Evolutionary conservation across 2,797 vertebrate genomes (phyloP).

Genomic region (Anabas testudineus): DNA sequence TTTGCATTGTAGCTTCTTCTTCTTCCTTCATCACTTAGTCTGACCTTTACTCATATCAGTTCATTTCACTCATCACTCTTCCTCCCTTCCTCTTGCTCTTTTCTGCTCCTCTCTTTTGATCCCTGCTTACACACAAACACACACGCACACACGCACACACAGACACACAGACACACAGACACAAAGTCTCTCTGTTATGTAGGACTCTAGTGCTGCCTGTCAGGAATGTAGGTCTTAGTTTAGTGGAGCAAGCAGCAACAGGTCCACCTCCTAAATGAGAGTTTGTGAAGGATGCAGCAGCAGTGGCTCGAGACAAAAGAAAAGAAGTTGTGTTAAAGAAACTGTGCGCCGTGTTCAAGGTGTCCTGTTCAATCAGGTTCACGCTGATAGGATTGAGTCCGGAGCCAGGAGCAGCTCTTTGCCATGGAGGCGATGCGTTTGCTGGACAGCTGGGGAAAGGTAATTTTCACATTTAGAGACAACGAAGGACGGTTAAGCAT

Average conservation of each 20-base stretch:
- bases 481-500: background rate
- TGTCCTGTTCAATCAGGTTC: slow-evolving; percentile 24
- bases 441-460: slow-evolving; percentile 77
- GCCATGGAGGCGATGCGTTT: slow-evolving; percentile 67
- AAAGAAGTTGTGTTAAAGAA: background rate
- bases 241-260: slow-evolving; percentile 81
- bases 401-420: slow-evolving; percentile 22
- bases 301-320: slow-evolving; percentile 44
- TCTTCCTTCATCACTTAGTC: background rate
- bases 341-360: background rate
- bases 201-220: slow-evolving; percentile 64
- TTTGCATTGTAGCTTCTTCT: background rate
- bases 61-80: slow-evolving; percentile 46
- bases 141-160: slow-evolving; percentile 21
- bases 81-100: slow-evolving; percentile 12
- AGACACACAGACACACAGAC: background rate
- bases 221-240: slow-evolving; percentile 81
- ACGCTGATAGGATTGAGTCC: slow-evolving; percentile 39
- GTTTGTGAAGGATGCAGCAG: slow-evolving; percentile 40
- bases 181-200: slow-evolving; percentile 60
- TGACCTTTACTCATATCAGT: slow-evolving; percentile 20
- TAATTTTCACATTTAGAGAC: slow-evolving; percentile 43
- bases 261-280: slow-evolving; percentile 67
- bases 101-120: slow-evolving; percentile 40
- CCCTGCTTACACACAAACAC: slow-evolving; percentile 13